Conservation (phyloP, 2,888 invertebrate species). For the Luperina testacea region DNA sequence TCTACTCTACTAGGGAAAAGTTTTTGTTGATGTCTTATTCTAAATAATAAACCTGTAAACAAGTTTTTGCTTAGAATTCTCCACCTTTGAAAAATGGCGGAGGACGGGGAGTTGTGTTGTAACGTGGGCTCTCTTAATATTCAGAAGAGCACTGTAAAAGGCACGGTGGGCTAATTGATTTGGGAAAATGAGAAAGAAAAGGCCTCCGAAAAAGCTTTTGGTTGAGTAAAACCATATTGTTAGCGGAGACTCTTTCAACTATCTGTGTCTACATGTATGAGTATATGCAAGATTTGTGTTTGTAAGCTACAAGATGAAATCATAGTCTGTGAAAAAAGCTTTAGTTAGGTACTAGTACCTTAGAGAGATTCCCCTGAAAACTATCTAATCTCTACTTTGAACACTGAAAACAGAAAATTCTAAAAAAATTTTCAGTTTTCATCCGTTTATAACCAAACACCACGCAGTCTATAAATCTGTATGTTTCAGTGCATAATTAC, state of each 20-base stretch:
- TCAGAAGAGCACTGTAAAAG: not conserved
- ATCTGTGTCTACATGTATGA: not conserved
- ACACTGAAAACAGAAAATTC: not conserved
- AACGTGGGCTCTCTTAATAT: not conserved
- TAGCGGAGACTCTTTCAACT: not conserved
- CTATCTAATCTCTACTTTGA: too few species aligned
- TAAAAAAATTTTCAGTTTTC: not conserved
- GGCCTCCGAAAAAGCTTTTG: not conserved
- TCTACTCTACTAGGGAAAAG: slow-evolving; percentile 14
- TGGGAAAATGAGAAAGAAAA: not conserved
- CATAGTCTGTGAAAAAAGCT: not conserved
- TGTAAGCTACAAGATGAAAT: too few species aligned
- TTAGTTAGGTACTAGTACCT: too few species aligned
- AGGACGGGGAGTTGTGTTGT: not conserved
- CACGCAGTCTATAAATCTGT: slow-evolving; percentile 1
- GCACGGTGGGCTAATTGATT: not conserved
- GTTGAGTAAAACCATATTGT: not conserved
- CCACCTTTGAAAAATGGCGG: not conserved
- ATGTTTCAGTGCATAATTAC: slow-evolving; percentile 21
- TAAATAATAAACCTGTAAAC: slow-evolving; percentile 6
- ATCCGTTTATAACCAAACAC: not conserved
- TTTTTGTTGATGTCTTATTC: slow-evolving; percentile 20
- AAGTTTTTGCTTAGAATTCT: not conserved
- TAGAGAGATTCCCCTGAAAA: too few species aligned
- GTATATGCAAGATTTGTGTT: not conserved